Conservation (phyloP, 2,113 vertebrate species). For the Neofelis nebulosa region DNA sequence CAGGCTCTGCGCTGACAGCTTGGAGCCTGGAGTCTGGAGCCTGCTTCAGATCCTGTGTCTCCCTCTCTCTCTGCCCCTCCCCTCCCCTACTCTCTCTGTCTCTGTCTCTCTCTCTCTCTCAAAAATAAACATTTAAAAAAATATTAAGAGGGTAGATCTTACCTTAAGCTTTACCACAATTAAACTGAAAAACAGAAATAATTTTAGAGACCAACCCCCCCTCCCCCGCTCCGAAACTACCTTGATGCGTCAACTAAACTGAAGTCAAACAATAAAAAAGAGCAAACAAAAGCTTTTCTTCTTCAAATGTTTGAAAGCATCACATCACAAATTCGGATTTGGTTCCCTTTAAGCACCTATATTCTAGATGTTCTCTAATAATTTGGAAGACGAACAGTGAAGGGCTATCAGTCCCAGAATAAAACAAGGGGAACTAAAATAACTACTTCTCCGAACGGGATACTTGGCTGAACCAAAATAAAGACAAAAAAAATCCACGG, state of each 20-base stretch:
- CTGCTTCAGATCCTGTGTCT: too few relatives aligned
- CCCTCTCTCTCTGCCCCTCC: too few relatives aligned
- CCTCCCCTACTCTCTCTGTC: too few relatives aligned
- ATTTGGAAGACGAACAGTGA: not conserved
- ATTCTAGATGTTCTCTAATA: not conserved
- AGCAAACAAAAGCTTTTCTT: not conserved
- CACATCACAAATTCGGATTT: not conserved
- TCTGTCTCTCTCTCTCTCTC: too few relatives aligned
- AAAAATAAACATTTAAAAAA: not conserved
- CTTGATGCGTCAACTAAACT: not conserved
- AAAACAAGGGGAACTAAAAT: not conserved
- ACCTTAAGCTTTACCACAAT: not conserved
- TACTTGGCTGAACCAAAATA: not conserved
- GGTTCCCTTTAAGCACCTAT: not conserved
- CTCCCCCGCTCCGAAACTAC: not conserved
- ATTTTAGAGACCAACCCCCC: not conserved
- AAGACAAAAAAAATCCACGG: not conserved
- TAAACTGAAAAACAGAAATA: not conserved
- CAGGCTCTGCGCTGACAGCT: too few relatives aligned
- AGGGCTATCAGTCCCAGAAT: not conserved
- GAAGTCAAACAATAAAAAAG: not conserved
- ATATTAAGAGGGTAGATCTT: not conserved
- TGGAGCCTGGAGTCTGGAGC: too few relatives aligned
- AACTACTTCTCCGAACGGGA: not conserved
- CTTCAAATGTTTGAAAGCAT: not conserved